phyloP scores from a whole-genome alignment of 2,888 invertebrate genomes.

The Clostera curtula region DNA sequence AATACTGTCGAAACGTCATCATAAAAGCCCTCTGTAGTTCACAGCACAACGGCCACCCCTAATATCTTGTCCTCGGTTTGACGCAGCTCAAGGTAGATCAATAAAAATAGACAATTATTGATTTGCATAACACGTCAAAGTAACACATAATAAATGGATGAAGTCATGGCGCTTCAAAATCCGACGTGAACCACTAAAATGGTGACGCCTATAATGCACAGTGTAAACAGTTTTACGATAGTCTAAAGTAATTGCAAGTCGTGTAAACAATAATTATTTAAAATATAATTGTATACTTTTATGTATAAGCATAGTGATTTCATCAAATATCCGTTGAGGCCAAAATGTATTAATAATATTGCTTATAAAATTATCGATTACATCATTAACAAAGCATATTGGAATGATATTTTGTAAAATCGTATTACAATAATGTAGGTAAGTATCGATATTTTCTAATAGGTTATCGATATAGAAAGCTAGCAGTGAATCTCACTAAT shows the following conservation, averaged over 20 bases:
- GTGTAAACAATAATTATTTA: slow-evolving; percentile 23
- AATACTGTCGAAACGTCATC: no score
- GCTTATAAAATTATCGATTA: slow-evolving; percentile 18
- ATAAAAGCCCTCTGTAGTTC: no score
- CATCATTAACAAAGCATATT: slow-evolving; percentile 23
- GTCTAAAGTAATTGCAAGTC: slow-evolving; percentile 26
- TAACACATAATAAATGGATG: no score
- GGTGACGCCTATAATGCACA: no score
- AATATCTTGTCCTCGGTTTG: no score
- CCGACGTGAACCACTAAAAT: no score
- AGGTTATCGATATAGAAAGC: slow-evolving; percentile 26
- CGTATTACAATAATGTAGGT: slow-evolving; percentile 4
- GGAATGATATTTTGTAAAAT: slow-evolving; percentile 24
- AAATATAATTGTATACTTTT: slow-evolving; percentile 23
- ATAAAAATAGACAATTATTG: no score
- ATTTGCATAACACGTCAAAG: no score
- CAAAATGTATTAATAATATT: slow-evolving; percentile 14
- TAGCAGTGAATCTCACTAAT: slow-evolving; percentile 54
- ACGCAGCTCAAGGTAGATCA: no score
- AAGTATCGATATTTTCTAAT: slow-evolving; percentile 11
- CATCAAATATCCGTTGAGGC: slow-evolving; percentile 22
- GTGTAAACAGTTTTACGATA: no score
- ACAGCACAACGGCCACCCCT: no score
- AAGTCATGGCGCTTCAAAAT: no score
- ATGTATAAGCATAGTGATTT: slow-evolving; percentile 20